Percentiles rank a stretch among this genome's conserved stretches.
phyloP scores from a whole-genome alignment of 2,888 invertebrate species.

The Salpingus planirostris region DNA sequence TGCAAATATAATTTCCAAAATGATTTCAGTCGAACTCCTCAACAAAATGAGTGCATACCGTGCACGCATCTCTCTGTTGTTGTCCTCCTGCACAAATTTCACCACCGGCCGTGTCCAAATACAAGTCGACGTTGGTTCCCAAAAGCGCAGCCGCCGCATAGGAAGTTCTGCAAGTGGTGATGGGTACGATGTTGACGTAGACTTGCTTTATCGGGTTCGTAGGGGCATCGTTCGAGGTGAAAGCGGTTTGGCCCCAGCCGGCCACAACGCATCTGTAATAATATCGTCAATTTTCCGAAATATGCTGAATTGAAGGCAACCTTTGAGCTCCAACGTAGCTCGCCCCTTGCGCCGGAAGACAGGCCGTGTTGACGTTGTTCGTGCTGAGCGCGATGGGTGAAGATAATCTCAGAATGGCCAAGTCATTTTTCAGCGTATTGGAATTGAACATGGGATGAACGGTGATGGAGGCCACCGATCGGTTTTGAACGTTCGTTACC shows the following conservation, averaged over 20 bases:
- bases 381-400: constrained; percentile 48
- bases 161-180: constrained; percentile 39
- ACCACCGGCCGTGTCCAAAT: constrained; percentile 27
- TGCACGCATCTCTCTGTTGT: constrained; percentile 31
- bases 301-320: constrained; percentile 2
- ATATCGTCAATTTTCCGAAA: background rate
- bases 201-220: constrained; percentile 63
- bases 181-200: constrained; percentile 60
- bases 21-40: too few species aligned
- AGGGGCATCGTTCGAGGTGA: constrained; percentile 38
- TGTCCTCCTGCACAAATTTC: constrained; percentile 38
- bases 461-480: constrained; percentile 22
- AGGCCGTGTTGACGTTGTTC: constrained; percentile 53
- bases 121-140: constrained; percentile 29
- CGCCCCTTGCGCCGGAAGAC: constrained; percentile 45
- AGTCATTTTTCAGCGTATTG: constrained; percentile 67
- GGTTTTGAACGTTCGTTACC: constrained; percentile 11
- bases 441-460: constrained; percentile 58
- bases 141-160: constrained; percentile 24
- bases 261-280: constrained; percentile 52
- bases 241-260: constrained; percentile 86
- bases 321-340: constrained; percentile 22
- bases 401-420: constrained; percentile 68
- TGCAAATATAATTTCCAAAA: too few species aligned
- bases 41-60: too few species aligned